Conservation (phyloP, 2,797 vertebrate species). For the Cynodonichthys magdalenae region DNA sequence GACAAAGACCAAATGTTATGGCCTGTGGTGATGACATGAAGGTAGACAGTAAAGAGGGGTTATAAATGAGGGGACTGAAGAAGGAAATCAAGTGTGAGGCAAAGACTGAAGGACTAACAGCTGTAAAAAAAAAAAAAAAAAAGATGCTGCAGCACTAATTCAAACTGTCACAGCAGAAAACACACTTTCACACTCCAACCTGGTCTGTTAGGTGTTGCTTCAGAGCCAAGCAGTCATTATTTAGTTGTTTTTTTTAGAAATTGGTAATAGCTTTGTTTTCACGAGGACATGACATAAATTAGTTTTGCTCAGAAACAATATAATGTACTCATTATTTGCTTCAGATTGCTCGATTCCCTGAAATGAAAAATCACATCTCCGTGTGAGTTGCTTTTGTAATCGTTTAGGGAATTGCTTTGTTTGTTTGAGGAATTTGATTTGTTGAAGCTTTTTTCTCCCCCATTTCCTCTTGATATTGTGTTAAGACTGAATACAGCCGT, state of each 20-base stretch:
- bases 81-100: constrained; percentile 14
- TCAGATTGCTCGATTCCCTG: constrained; percentile 48
- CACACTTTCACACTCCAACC: constrained; percentile 14
- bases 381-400: constrained; percentile 45
- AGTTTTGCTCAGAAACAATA: constrained; percentile 42
- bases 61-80: constrained; percentile 31
- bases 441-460: constrained; percentile 1
- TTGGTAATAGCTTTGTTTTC: constrained; percentile 46
- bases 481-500: neutral
- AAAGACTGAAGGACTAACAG: constrained; percentile 20
- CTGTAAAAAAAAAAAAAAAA: constrained; percentile 12
- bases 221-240: constrained; percentile 25
- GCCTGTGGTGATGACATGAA: constrained; percentile 43
- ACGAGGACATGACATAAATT: constrained; percentile 46
- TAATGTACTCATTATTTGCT: constrained; percentile 53
- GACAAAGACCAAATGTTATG: constrained; percentile 56
- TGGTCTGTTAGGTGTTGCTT: constrained; percentile 4
- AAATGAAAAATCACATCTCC: constrained; percentile 46
- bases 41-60: constrained; percentile 41
- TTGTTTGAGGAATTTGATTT: constrained; percentile 42
- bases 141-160: constrained; percentile 23
- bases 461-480: constrained; percentile 17
- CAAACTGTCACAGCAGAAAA: constrained; percentile 15
- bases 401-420: constrained; percentile 51
- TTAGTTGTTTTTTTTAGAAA: constrained; percentile 17